Evolutionary conservation across 1,140 invertebrate species (phyloP), one percentile per base, ranked within the genome.

Genomic region (Bombus pascuorum): DNA sequence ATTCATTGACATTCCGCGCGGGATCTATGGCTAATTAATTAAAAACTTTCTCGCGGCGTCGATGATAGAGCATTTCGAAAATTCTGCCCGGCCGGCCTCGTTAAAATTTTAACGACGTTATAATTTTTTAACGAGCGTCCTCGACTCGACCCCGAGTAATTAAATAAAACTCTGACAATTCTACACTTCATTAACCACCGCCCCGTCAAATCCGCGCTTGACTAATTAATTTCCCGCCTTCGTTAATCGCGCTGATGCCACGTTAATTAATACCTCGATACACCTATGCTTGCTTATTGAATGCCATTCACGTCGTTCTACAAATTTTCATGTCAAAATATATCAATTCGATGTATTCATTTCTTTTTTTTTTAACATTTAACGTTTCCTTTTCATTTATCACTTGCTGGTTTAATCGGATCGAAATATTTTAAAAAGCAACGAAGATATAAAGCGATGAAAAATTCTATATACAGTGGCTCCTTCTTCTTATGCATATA

Each of bases 191-290:
- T 71, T 62, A 82, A 82, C 39, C 53, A 65, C 22, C 25, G 39
- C 8, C 70, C 28, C 53, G 68, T 59, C 71, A 34, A 65, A 82
- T 82, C 70, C 70, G 47, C 42, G n/a, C 39, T 53, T 12, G 32
- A 32, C 70, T 74, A 65, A 82, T 82, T 75, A 82, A 82, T 74
- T 73, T 81, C 47, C 81, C 22, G 57, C 42, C 32, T 44, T 62
- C 53, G 59, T 82, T 73, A 82, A 82, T 82, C 81, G 57, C 59
- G 32, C 28, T 66, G 5, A 28, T 66, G 34, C 34, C 37, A 8
- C 42, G 37, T 74, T 59, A 81, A 81, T 74, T 74, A 34, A 81
- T 73, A 42, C 34, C 34, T 39, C 25, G 37, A 57, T 57, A 42
- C 47, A n/a, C 22, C 34, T 70, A 34, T 47, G 22, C 12, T 47